Conservation (phyloP, 1,140 invertebrate genomes). For the Littorina saxatilis region DNA sequence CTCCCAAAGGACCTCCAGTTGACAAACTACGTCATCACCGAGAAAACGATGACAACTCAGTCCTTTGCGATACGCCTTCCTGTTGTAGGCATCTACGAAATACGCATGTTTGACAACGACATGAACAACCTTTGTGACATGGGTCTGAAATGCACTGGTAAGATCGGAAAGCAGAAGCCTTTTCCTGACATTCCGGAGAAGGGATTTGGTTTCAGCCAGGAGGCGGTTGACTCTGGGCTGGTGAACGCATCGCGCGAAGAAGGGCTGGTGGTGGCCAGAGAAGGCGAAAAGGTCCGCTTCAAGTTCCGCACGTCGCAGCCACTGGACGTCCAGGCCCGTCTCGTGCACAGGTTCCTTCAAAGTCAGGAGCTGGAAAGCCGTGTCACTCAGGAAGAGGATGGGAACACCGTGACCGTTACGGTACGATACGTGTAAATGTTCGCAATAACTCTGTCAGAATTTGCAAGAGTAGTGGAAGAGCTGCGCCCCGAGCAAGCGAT, state of each 20-base stretch:
- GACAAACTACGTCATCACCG: neutral
- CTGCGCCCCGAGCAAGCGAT: no score
- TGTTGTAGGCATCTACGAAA: neutral
- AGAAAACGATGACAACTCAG: neutral
- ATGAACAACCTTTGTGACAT: neutral
- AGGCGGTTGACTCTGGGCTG: conserved; percentile 10
- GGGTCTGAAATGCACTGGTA: neutral
- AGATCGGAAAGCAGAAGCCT: neutral
- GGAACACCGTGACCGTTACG: neutral
- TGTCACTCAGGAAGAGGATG: conserved; percentile 3
- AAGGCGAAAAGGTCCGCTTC: conserved; percentile 28
- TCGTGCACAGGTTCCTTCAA: neutral
- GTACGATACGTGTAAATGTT: no score
- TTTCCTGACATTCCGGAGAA: neutral
- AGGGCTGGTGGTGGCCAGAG: conserved; percentile 14
- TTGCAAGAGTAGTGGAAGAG: no score
- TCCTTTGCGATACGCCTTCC: neutral
- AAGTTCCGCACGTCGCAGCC: conserved; percentile 11
- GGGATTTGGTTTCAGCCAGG: conserved; percentile 1
- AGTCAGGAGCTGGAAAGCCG: conserved; percentile 9
- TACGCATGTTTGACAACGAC: neutral
- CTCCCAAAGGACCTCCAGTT: conserved; percentile 5
- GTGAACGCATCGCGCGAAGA: conserved; percentile 25
- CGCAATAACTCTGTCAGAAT: no score
- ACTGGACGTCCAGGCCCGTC: neutral